These are phyloP conservation scores for Musca vetustissima DNA, from an alignment of 1,140 invertebrate genomes.

Conservation along the genomic window DNA sequence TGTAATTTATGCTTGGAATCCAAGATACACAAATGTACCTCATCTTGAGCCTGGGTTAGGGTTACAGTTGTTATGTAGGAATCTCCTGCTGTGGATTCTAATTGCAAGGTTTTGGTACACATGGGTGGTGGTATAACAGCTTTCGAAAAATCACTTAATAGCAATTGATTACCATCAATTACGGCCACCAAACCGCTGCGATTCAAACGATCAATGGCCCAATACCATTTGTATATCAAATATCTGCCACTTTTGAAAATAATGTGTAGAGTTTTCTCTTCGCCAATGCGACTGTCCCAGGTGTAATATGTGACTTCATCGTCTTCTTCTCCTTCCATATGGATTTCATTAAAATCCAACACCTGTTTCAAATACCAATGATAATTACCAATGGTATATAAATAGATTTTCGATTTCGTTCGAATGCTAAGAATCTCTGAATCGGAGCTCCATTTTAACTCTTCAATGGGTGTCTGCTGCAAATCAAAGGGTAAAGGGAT, in stretches of 20 bases:
- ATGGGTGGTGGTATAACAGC: constrained; percentile 83
- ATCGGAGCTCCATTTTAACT: constrained; percentile 76
- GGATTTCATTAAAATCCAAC: constrained; percentile 56
- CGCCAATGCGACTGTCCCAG: constrained; percentile 66
- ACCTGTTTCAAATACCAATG: constrained; percentile 89
- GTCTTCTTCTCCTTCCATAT: constrained; percentile 55
- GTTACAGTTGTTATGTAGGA: constrained; percentile 60
- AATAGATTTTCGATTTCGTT: constrained; percentile 62
- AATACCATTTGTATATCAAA: constrained; percentile 56
- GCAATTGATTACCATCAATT: constrained; percentile 74
- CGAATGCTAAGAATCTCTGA: constrained; percentile 74
- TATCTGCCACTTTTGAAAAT: constrained; percentile 61
- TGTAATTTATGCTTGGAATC: constrained; percentile 9
- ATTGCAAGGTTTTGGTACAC: constrained; percentile 65
- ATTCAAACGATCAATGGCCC: constrained; percentile 44
- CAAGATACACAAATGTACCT: constrained; percentile 35
- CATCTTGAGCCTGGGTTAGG: constrained; percentile 25
- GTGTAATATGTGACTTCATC: constrained; percentile 57
- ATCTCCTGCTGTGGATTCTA: constrained; percentile 39
- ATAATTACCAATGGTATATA: constrained; percentile 84
- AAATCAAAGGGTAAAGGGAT: constrained; percentile 69
- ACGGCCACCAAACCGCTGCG: constrained; percentile 66
- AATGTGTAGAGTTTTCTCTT: constrained; percentile 65
- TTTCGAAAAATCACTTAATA: constrained; percentile 73
- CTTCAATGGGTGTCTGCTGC: constrained; percentile 59